These are phyloP conservation scores for Cephus sareptanus DNA, from an alignment of 2,888 invertebrate genomes.

Conservation along the genomic window DNA sequence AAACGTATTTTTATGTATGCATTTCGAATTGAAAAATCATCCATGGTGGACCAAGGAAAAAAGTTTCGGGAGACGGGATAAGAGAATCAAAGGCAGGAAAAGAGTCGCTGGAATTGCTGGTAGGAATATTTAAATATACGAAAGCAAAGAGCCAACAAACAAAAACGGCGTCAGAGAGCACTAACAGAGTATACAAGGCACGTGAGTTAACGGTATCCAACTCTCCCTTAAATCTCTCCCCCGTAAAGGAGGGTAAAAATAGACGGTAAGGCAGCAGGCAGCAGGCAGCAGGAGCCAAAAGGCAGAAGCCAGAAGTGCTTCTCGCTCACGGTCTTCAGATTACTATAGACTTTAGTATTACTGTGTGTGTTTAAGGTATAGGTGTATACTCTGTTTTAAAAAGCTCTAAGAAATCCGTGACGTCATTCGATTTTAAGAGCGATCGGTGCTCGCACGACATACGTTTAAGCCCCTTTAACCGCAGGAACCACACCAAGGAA, in stretches of 20 bases:
- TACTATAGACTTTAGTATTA: neutral
- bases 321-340: neutral
- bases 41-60: neutral
- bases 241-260: neutral
- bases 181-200: conserved; percentile 1
- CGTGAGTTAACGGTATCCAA: conserved; percentile 1
- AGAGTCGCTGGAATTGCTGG: neutral
- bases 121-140: conserved; percentile 3
- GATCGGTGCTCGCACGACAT: neutral
- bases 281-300: neutral
- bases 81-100: neutral
- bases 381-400: neutral
- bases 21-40: neutral
- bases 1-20: neutral
- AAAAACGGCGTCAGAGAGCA: neutral
- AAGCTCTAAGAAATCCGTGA: neutral
- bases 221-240: neutral
- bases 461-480: neutral
- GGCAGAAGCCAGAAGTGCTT: neutral
- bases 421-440: neutral
- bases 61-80: neutral
- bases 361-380: neutral
- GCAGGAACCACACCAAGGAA: neutral
- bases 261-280: neutral
- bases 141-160: neutral